phyloP scores from a whole-genome alignment of 1,140 invertebrate genomes.

The Calosoma granatense region DNA sequence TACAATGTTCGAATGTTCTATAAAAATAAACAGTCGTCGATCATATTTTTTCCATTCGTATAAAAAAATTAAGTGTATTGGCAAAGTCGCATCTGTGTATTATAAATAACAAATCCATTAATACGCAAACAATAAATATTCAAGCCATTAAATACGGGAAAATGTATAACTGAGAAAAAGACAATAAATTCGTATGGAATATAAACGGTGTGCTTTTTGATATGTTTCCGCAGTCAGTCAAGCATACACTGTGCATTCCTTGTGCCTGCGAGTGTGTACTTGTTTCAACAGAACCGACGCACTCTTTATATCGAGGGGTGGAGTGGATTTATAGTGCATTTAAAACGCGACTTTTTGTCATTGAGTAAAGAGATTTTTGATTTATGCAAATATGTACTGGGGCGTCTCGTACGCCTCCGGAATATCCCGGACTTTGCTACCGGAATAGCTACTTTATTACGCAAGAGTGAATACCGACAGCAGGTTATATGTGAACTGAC shows the following conservation, averaged over 20 bases:
- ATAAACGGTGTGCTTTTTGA: neutral
- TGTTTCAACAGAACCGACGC: neutral
- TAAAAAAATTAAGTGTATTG: too few relatives aligned
- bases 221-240: neutral
- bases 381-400: slow-evolving; percentile 6
- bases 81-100: too few relatives aligned
- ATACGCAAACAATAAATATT: slow-evolving; percentile 6
- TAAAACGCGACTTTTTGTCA: slow-evolving; percentile 8
- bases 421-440: neutral
- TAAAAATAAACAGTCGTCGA: too few relatives aligned
- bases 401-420: neutral
- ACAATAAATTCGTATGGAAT: slow-evolving; percentile 2
- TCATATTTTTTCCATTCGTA: too few relatives aligned
- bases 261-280: neutral
- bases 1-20: too few relatives aligned
- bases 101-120: slow-evolving; percentile 5
- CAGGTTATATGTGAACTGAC: slow-evolving; percentile 12
- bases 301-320: neutral
- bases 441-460: slow-evolving; percentile 6
- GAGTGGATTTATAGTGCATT: slow-evolving; percentile 4
- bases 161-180: slow-evolving; percentile 6
- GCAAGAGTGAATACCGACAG: slow-evolving; percentile 11
- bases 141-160: slow-evolving; percentile 21
- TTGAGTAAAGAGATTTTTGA: slow-evolving; percentile 8
- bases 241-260: neutral